Base-by-base conservation (phyloP, 2,888 invertebrate genomes). In the Chydorus sphaericus region DNA sequence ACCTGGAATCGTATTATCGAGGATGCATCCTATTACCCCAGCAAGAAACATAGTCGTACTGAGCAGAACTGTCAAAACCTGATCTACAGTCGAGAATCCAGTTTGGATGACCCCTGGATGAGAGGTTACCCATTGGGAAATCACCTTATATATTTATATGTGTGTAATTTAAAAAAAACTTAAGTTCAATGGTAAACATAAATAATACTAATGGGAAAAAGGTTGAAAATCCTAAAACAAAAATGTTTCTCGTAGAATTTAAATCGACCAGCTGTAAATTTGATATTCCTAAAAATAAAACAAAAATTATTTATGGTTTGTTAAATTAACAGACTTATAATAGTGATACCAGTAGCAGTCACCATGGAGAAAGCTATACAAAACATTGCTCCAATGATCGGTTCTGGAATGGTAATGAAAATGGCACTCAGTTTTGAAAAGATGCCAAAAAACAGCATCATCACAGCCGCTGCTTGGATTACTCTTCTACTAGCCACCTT, bases 361-460 rank as follows among this genome's bases (percentile, higher is more conserved):
- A 86, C 84, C 80, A 86, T 83, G 56, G 85, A 84, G 63, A 86
- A 86, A 82, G 85, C 83, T 29, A 85, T 80, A 62, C 84, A 83
- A 69, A 86, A 85, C 62, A 86, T 79, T 1, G 85, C 86, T 0
- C 85, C 86, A 2, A 86, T 79, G 50, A 86, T 78, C 0, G 86
- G 85, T 66, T 85, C 83, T 1, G 86, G 86, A 61, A 86, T 83
- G 62, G 84, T 81, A 61, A 85, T 83, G 66, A 86, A 85, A 20
- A 83, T 74, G 0, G 86, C 85, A 0, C 85, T 81, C 62, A 85
- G 78, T 70, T 86, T 86, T 59, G 82, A 80, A 62, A 85, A 77
- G 31, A 82, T 73, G 0, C 85, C 84, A 65, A 85, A 82, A 3
- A 83, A 62, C 20, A 86, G 69, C 85, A 86, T 86, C 48, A 85